Evolutionary conservation across 2,888 invertebrate genomes (phyloP).

Genomic region (Drosophila rellima): DNA sequence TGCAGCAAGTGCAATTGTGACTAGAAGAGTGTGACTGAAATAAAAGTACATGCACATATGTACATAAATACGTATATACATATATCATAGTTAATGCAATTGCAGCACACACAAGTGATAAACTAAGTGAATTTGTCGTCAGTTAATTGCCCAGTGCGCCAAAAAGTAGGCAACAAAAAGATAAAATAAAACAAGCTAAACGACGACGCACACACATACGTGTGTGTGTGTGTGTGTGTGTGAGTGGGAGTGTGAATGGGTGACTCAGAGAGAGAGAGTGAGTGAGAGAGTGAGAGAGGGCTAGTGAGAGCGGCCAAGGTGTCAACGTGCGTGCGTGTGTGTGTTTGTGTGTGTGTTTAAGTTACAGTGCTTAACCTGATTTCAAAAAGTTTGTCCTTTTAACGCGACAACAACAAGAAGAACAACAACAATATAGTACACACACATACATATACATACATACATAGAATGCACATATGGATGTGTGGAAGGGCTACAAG

Average conservation of each 20-base stretch:
- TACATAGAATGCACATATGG: constrained; percentile 63
- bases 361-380: constrained; percentile 71
- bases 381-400: constrained; percentile 70
- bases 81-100: constrained; percentile 70
- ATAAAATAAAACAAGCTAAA: constrained; percentile 13
- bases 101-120: constrained; percentile 60
- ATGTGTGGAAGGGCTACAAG: constrained; percentile 46
- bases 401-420: constrained; percentile 25
- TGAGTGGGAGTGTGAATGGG: not conserved
- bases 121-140: constrained; percentile 69
- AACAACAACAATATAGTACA: constrained; percentile 15
- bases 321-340: constrained; percentile 15
- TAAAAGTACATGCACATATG: constrained; percentile 30
- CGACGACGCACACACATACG: constrained; percentile 19
- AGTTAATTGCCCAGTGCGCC: constrained; percentile 56
- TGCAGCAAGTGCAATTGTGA: constrained; percentile 31
- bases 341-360: constrained; percentile 31
- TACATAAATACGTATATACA: constrained; percentile 23
- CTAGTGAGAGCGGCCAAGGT: constrained; percentile 40
- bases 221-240: constrained; percentile 4
- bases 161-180: constrained; percentile 50
- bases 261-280: constrained; percentile 3
- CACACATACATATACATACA: constrained; percentile 19
- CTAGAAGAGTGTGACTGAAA: constrained; percentile 62
- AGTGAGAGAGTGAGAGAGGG: not conserved